These are phyloP conservation scores for Trinorchestia longiramus DNA, from an alignment of 1,140 invertebrate genomes.

Conservation along the genomic window DNA sequence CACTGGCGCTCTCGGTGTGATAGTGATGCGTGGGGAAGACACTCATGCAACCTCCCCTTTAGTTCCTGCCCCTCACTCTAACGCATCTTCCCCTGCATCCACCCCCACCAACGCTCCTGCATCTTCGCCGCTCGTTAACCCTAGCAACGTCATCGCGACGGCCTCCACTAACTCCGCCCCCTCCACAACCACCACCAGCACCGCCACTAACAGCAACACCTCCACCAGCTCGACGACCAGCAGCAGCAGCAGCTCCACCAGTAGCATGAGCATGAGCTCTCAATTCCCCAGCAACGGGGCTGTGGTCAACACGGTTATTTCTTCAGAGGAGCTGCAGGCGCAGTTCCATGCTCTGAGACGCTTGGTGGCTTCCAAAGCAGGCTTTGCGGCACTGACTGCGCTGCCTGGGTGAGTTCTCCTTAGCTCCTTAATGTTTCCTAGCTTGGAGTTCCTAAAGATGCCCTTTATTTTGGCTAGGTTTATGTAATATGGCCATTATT, in stretches of 20 bases:
- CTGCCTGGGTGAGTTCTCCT: slow-evolving; percentile 79
- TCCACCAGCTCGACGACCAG: neutral
- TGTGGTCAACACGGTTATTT: neutral
- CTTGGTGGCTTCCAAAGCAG: slow-evolving; percentile 95
- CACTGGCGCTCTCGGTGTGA: slow-evolving; percentile 80
- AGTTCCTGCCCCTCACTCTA: neutral
- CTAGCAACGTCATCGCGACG: neutral
- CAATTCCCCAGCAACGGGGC: neutral
- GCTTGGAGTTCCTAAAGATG: too few relatives aligned
- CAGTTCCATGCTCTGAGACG: slow-evolving; percentile 95
- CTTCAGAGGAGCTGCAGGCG: slow-evolving; percentile 83
- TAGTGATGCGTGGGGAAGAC: slow-evolving; percentile 77
- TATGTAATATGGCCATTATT: too few relatives aligned
- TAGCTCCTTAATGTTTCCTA: too few relatives aligned
- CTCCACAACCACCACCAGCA: neutral
- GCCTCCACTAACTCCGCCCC: neutral
- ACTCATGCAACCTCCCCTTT: slow-evolving; percentile 72
- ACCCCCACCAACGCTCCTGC: neutral
- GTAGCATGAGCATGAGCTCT: neutral
- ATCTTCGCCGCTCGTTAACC: neutral
- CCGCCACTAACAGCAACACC: neutral
- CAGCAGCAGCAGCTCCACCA: neutral
- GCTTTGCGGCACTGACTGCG: slow-evolving; percentile 95
- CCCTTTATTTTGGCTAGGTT: too few relatives aligned
- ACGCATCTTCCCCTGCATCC: slow-evolving; percentile 18